phyloP scores from a whole-genome alignment of 1,140 invertebrate genomes.

The Tenebrio molitor region DNA sequence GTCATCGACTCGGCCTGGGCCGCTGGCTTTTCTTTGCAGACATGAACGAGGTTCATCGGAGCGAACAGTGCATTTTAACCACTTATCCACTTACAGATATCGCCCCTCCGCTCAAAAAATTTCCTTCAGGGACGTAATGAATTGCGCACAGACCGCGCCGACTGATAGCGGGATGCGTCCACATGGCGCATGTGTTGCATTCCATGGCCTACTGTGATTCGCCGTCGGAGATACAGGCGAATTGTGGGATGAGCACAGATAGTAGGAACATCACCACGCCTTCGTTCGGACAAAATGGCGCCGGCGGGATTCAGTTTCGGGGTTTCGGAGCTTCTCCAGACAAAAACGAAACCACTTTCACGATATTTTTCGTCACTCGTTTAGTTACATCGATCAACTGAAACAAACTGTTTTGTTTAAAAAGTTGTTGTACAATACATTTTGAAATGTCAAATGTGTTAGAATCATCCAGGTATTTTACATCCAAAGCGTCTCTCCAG shows the following conservation, averaged over 20 bases:
- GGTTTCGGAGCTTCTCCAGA: no score
- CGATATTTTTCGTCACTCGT: no score
- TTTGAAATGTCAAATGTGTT: no score
- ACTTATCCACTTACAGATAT: slow-evolving; percentile 64
- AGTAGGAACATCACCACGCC: slow-evolving; percentile 28
- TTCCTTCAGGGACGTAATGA: slow-evolving; percentile 54
- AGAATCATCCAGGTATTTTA: no score
- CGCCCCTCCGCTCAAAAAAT: slow-evolving; percentile 22
- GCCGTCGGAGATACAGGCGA: slow-evolving; percentile 5
- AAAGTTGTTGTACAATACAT: no score
- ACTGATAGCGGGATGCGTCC: slow-evolving; percentile 25
- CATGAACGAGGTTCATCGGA: slow-evolving; percentile 62
- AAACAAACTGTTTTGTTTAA: no score
- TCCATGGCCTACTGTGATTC: slow-evolving; percentile 24
- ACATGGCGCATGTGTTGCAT: slow-evolving; percentile 33
- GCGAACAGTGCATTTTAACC: slow-evolving; percentile 64
- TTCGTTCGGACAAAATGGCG: slow-evolving; percentile 22
- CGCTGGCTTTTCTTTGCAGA: slow-evolving; percentile 60
- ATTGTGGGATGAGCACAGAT: slow-evolving; percentile 36
- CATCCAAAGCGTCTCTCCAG: no score
- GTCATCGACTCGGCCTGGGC: slow-evolving; percentile 34
- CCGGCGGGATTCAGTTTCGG: background rate
- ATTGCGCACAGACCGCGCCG: slow-evolving; percentile 13
- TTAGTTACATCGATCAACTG: no score
- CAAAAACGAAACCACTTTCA: no score